Evolutionary conservation across 2,113 vertebrate species (phyloP), one percentile per base, ranked within the genome.

Genomic region (Syngnathus scovelli): DNA sequence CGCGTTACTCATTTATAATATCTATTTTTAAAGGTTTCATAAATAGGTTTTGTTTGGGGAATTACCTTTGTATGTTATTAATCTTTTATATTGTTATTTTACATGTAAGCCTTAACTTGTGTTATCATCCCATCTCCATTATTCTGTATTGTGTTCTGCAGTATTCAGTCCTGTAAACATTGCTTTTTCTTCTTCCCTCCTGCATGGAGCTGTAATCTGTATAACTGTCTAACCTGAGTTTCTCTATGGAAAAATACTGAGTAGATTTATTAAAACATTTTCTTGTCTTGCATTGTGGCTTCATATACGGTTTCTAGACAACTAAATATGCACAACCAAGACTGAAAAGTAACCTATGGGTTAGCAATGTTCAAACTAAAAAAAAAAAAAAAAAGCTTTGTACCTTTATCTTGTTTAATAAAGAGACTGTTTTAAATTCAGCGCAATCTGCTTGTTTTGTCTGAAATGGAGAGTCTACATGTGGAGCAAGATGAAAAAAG

Each of bases 61-160:
- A 91, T 93, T 92, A 93, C 88, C 84, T 91, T 91, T 68, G 79
- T 88, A 84, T 72, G 82, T 86, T 90, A 85, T 89, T 90, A 88
- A 87, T 89, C 78, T 85, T 90, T 90, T 86, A 82, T 86, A 82
- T 85, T 82, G 82, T 90, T 94, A 92, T 93, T 92, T 92, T 93
- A 92, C 92, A 91, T 94, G 93, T 96, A 95, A 92, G 94, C 93
- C 93, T 95, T 96, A 94, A 96, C 92, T 33, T 93, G 87, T 92
- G 87, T 89, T 84, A 78, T 90, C 89, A 88, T 85, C 85, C 78
- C 93, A 83, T 81, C 86, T 83, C 71, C 78, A 89, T 80, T 69
- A 87, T 82, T 88, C 84, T 90, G 84, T 88, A 86, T 93, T 83
- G 92, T 92, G 91, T 93, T 94, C 91, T 93, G 92, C 80, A 93